phyloP scores from a whole-genome alignment of 2,797 vertebrate species.

The Helicolenus hilgendorfi region DNA sequence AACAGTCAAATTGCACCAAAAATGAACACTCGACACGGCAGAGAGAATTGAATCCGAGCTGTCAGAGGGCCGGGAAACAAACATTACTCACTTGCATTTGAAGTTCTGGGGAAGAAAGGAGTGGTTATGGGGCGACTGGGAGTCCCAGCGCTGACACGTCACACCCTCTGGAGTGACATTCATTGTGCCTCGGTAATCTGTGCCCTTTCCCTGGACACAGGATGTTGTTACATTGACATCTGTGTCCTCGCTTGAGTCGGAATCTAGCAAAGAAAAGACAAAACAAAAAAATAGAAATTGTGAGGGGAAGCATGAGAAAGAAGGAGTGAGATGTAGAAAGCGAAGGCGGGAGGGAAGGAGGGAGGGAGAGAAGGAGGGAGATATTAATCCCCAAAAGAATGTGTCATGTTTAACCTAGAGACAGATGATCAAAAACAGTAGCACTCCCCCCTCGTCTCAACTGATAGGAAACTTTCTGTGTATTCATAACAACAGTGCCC shows the following conservation, averaged over 20 bases:
- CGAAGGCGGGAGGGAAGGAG: slow-evolving; percentile 32
- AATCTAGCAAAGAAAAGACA: slow-evolving; percentile 35
- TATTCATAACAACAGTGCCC: slow-evolving; percentile 73
- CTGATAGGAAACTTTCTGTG: slow-evolving; percentile 66
- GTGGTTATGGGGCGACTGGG: slow-evolving; percentile 96
- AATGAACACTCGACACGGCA: background rate
- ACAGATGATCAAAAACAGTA: slow-evolving; percentile 87
- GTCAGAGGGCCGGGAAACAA: background rate
- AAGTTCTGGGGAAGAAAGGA: slow-evolving; percentile 95
- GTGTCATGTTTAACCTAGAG: slow-evolving; percentile 83
- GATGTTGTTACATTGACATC: slow-evolving; percentile 88
- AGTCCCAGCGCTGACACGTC: slow-evolving; percentile 96
- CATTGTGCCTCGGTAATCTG: slow-evolving; percentile 93
- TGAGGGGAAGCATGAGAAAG: slow-evolving; percentile 11
- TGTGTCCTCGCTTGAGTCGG: slow-evolving; percentile 78
- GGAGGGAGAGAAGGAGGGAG: slow-evolving; percentile 55
- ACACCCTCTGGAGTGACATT: slow-evolving; percentile 94
- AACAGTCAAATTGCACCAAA: slow-evolving; percentile 17
- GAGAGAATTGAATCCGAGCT: background rate
- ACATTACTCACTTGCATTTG: slow-evolving; percentile 97
- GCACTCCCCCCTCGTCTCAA: slow-evolving; percentile 41
- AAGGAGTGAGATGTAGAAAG: slow-evolving; percentile 1
- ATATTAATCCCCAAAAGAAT: slow-evolving; percentile 85
- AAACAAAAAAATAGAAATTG: background rate
- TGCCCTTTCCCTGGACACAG: slow-evolving; percentile 93